Evolutionary conservation across 2,797 vertebrate species (phyloP), one percentile per base, ranked within the genome.

Genomic region (Enteromius anoplus): DNA sequence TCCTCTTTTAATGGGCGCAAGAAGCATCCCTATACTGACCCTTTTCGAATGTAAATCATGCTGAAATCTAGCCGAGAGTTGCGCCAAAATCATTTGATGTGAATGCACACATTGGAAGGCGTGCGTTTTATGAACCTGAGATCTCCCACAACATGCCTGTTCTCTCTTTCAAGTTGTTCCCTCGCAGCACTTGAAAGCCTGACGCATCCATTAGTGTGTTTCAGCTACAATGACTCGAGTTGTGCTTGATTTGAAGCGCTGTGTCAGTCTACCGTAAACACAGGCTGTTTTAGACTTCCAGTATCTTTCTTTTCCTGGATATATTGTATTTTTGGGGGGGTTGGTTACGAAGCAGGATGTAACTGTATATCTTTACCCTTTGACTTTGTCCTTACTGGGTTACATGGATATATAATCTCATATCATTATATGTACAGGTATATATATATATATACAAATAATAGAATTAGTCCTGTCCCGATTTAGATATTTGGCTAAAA

Each of bases 111-210:
- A 7, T 45, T 53, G 51, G 23, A 76, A 68, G 32, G 62, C 45
- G 34, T 82, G 60, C 11, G 5, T 55, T 17, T 64, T 64, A 29
- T 47, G 58, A 64, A 77, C 75, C 75, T 77, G 58, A 47, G 58
- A 47, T 45, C 23, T 32, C 75, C 40, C 75, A 64, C 58, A 21
- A 64, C 75, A 77, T 14, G 75, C 29, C 58, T 64, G 15, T 77
- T 77, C 26, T 77, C 37, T 64, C 58, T 77, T 77, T 64, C 42
- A 77, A 64, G 80, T 73, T 19, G 80, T 64, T 64, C 69, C 69
- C 69, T 51, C 14, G 21, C 42, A 73, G 69, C 70, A 73, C 69
- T 73, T 81, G 69, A 81, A 81, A 81, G 69, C 14, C 42, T 47
- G 69, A 49, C 45, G 29, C 32, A 5, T 73, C 55, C 58, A 73